A percentile compares a stretch with the other conserved stretches of the same genome.
These are phyloP conservation scores for Phalloptychus januarius DNA, from an alignment of 2,797 vertebrate species.

Conservation along the genomic window DNA sequence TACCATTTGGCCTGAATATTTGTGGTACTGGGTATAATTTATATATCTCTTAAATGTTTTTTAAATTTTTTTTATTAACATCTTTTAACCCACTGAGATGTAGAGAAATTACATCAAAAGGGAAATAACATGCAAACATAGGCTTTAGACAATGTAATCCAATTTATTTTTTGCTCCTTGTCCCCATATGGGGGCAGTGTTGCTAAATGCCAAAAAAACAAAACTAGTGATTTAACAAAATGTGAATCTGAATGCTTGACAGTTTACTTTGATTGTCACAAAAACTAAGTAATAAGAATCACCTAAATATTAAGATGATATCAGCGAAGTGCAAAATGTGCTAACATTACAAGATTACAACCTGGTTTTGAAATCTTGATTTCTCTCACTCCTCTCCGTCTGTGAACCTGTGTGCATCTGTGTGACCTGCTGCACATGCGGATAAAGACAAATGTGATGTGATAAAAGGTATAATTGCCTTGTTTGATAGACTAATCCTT, in stretches of 20 bases:
- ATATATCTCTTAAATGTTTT: not conserved
- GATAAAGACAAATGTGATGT: slow-evolving; percentile 62
- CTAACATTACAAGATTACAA: not conserved
- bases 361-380: not conserved
- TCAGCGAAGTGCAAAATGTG: not conserved
- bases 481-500: slow-evolving; percentile 68
- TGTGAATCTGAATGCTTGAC: not conserved
- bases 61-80: too few relatives aligned
- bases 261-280: slow-evolving; percentile 8
- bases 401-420: slow-evolving; percentile 9
- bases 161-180: not conserved
- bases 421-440: slow-evolving; percentile 10
- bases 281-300: not conserved
- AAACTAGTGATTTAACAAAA: not conserved
- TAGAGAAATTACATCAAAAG: not conserved
- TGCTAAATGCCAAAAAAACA: slow-evolving; percentile 6
- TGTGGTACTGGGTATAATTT: not conserved
- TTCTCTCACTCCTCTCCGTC: slow-evolving; percentile 14
- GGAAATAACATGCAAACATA: not conserved
- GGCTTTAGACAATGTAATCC: slow-evolving; percentile 1
- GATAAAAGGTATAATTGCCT: slow-evolving; percentile 62
- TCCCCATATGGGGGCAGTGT: slow-evolving; percentile 53
- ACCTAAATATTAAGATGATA: not conserved
- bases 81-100: not conserved
- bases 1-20: too few relatives aligned